Conservation (phyloP, 2,113 vertebrate species). For the Varanus salvator region DNA sequence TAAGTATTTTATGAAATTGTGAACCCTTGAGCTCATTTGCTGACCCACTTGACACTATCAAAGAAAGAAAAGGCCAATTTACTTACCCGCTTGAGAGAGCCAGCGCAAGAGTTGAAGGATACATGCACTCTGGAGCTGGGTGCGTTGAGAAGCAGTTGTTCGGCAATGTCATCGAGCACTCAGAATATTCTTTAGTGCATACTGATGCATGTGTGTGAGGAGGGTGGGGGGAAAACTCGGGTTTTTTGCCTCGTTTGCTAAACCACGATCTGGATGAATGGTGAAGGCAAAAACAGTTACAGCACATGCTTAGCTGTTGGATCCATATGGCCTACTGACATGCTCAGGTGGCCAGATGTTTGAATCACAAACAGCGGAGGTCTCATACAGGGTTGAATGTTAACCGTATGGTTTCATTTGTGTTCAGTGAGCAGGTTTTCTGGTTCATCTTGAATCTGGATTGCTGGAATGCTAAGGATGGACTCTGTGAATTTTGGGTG, state of each 20-base stretch:
- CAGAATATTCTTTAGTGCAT: background rate
- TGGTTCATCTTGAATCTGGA: no score
- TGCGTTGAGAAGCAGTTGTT: background rate
- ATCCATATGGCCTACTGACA: background rate
- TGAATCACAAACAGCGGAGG: background rate
- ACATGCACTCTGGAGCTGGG: background rate
- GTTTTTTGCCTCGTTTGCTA: background rate
- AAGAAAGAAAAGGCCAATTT: background rate
- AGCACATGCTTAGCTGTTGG: background rate
- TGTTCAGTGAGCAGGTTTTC: background rate
- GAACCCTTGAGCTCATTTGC: slow-evolving; percentile 38
- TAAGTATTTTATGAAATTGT: slow-evolving; percentile 45
- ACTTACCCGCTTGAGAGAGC: background rate
- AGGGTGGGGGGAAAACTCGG: background rate
- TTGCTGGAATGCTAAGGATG: background rate
- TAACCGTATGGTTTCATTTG: background rate
- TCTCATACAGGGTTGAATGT: background rate
- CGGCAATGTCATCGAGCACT: background rate
- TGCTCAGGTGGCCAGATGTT: background rate
- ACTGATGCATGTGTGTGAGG: no score
- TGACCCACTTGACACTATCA: background rate
- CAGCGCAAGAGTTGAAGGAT: background rate
- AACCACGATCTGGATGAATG: background rate
- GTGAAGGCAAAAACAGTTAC: background rate
- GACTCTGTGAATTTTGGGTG: background rate